phyloP scores from a whole-genome alignment of 2,113 vertebrate species.

The Macquaria ambigua region DNA sequence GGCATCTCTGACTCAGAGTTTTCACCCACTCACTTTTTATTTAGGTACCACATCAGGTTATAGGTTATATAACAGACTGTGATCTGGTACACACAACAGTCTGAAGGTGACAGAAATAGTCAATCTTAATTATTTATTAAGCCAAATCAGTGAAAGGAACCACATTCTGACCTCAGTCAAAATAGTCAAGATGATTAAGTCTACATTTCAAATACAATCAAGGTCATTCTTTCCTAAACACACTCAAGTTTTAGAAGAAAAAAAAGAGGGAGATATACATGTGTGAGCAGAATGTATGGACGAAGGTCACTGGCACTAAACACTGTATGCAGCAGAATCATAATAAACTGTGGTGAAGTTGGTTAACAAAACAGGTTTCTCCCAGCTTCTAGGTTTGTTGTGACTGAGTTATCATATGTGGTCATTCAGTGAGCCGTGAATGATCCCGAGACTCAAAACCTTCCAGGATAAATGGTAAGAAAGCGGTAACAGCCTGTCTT shows the following conservation, averaged over 20 bases:
- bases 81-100: not conserved
- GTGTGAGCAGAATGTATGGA: too few species aligned
- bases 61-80: not conserved
- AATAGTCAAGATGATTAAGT: not conserved
- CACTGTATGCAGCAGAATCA: not conserved
- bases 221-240: not conserved
- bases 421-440: not conserved
- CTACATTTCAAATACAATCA: not conserved
- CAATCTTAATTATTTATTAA: too few species aligned
- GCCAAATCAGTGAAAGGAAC: not conserved
- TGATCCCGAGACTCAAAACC: not conserved
- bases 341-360: not conserved
- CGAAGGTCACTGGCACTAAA: too few species aligned
- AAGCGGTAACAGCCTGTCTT: not conserved
- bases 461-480: not conserved
- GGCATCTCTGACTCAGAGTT: conserved; percentile 76
- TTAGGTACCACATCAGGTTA: conserved; percentile 13
- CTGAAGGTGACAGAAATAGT: not conserved
- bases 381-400: fast-evolving
- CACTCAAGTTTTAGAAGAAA: not conserved
- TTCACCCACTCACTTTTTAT: conserved; percentile 71
- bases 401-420: not conserved
- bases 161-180: not conserved
- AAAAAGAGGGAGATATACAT: too few species aligned
- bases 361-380: not conserved